phyloP scores from a whole-genome alignment of 2,797 vertebrate species.

The Staurois parvus region DNA sequence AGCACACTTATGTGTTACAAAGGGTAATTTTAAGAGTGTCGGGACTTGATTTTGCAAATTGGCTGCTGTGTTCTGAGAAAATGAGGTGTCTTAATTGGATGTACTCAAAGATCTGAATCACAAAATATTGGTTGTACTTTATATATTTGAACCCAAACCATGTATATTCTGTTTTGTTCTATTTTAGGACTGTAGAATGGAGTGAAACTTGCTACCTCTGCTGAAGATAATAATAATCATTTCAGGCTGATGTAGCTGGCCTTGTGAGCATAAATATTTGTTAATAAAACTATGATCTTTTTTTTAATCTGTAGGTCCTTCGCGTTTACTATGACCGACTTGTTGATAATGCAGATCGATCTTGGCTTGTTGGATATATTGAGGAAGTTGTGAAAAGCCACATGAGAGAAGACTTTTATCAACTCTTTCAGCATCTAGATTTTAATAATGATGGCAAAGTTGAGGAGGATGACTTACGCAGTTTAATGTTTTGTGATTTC shows the following conservation, averaged over 20 bases:
- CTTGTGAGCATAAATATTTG: background rate
- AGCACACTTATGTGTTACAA: too few species aligned
- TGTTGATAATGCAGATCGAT: slow-evolving; percentile 82
- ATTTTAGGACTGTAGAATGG: too few species aligned
- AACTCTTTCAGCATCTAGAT: slow-evolving; percentile 82
- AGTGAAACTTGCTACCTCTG: too few species aligned
- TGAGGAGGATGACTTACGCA: slow-evolving; percentile 87
- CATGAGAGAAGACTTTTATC: slow-evolving; percentile 79
- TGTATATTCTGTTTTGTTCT: too few species aligned
- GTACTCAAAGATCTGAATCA: too few species aligned
- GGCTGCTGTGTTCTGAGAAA: too few species aligned
- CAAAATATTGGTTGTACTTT: too few species aligned
- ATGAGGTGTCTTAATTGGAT: too few species aligned
- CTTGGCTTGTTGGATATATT: slow-evolving; percentile 84
- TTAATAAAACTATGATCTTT: background rate
- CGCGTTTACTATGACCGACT: slow-evolving; percentile 92
- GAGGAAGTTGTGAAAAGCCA: slow-evolving; percentile 75
- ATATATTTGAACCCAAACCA: too few species aligned
- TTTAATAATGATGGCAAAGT: slow-evolving; percentile 81
- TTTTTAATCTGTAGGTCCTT: slow-evolving; percentile 79
- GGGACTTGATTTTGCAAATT: too few species aligned
- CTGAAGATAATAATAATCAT: too few species aligned
- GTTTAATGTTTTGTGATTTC: slow-evolving; percentile 94
- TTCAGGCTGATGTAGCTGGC: background rate
- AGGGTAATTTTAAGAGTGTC: too few species aligned